Percentiles rank a stretch among this genome's conserved stretches.
Conservation (phyloP, 2,113 vertebrate genomes). For the Brachionichthys hirsutus region DNA sequence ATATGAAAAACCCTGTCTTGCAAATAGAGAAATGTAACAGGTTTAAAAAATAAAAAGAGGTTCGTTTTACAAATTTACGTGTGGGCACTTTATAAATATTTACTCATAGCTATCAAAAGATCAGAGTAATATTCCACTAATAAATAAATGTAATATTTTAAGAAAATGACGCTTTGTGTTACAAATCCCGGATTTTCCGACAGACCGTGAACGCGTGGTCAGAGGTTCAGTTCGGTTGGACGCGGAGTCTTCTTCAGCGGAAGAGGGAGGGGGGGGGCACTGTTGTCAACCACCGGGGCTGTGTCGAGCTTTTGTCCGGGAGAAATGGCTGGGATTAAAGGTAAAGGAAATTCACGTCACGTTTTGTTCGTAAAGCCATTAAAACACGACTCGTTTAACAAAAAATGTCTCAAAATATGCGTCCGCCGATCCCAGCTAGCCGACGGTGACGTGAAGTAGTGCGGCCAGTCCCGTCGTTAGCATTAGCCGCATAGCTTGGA, state of each 20-base stretch:
- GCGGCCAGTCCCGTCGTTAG: slow-evolving; percentile 40
- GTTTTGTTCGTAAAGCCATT: accelerated
- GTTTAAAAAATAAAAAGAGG: too few species aligned
- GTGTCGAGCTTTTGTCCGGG: slow-evolving; percentile 61
- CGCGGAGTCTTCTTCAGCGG: background rate
- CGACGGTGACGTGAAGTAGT: slow-evolving; percentile 17
- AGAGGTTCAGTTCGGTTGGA: background rate
- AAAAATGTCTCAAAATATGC: background rate
- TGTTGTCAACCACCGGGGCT: slow-evolving; percentile 58
- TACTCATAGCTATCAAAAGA: too few species aligned
- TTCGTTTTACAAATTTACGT: too few species aligned
- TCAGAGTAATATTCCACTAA: too few species aligned
- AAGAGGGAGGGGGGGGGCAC: slow-evolving; percentile 39
- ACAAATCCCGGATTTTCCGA: background rate
- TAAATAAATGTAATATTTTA: too few species aligned
- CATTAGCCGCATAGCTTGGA: slow-evolving; percentile 17
- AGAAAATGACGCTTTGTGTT: background rate
- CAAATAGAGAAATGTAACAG: too few species aligned
- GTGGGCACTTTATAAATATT: too few species aligned
- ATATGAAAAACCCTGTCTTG: too few species aligned
- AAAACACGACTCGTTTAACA: background rate
- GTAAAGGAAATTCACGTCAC: slow-evolving; percentile 36
- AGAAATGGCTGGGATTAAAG: slow-evolving; percentile 82
- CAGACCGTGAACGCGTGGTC: background rate
- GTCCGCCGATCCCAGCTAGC: background rate